Base-by-base conservation (phyloP, 92 coral and sea anemone genomes). In the Palythoa caribaeorum region DNA sequence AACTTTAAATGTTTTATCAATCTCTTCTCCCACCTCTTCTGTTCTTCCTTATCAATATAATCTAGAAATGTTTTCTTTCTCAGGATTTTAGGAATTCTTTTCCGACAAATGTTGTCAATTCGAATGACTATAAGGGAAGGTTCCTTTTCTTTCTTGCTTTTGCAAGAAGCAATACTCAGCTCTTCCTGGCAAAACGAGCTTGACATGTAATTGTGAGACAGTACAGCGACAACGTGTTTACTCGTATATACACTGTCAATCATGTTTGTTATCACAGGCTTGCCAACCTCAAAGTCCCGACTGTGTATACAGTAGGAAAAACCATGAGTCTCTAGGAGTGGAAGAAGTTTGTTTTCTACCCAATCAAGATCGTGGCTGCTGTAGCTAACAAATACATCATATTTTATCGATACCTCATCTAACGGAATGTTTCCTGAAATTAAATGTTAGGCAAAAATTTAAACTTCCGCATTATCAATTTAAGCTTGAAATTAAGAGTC, bases 241-340 rank as follows among this genome's bases (percentile, higher is more conserved):
- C 85, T 80, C 20, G 36, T 38, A 51, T 86, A 86, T 84, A 90
- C 93, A 50, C 87, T 90, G 83, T 90, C 93, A 59, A 86, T 81
- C 93, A 90, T 90, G 36, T 90, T 90, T 36, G 80, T 75, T 59
- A 90, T 80, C 59, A 90, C 83, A 16, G 93, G 87, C 83, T 57
- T 80, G 9, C 93, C 93, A 62, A 90, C 87, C 50, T 80, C 93
- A 54, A 90, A 90, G 87, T 90, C 92, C 74, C 92, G 51, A 84
- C 69, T 90, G 83, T 90, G 92, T 52, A 90, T 90, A 79, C 93
- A 85, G 88, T 87, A 90, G 9, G 47, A 66, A 9, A 90, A 40
- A 9, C 52, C 51, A 51, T 90, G 84, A 36, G 80, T 80, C 40
- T 90, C 92, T 6, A 90, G 78, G 50, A 86, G 79, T 7, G 92